phyloP scores from a whole-genome alignment of 1,140 invertebrate species.

The Kradibia gibbosae region DNA sequence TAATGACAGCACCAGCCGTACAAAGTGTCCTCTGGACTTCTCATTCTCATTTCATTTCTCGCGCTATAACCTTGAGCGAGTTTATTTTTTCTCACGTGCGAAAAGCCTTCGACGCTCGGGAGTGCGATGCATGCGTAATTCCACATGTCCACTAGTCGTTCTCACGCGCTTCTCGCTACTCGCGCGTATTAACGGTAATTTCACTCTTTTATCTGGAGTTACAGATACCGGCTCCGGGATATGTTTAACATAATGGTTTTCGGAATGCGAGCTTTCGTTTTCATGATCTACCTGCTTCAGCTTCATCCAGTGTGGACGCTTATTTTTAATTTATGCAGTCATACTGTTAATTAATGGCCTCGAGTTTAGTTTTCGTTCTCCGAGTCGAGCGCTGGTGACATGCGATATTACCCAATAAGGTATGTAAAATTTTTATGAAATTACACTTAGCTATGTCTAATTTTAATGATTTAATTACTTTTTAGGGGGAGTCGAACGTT shows the following conservation, averaged over 20 bases:
- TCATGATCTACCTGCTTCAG: not conserved
- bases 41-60: too few relatives aligned
- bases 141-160: not conserved
- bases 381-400: not conserved
- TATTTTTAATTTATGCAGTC: not conserved
- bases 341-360: not conserved
- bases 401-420: too few relatives aligned
- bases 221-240: not conserved
- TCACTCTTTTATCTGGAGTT: not conserved
- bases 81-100: not conserved
- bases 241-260: constrained; percentile 16
- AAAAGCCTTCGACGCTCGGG: not conserved
- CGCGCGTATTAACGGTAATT: not conserved
- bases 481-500: too few relatives aligned
- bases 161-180: constrained; percentile 40
- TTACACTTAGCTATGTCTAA: too few relatives aligned
- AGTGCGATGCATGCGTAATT: constrained; percentile 22
- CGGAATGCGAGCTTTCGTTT: not conserved
- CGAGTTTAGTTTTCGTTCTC: not conserved
- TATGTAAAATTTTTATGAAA: too few relatives aligned
- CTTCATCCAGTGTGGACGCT: not conserved
- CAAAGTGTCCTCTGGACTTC: too few relatives aligned
- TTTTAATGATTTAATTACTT: too few relatives aligned
- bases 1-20: too few relatives aligned
- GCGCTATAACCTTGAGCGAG: not conserved